phyloP scores from a whole-genome alignment of 2,797 vertebrate species.

The Bovichtus variegatus region DNA sequence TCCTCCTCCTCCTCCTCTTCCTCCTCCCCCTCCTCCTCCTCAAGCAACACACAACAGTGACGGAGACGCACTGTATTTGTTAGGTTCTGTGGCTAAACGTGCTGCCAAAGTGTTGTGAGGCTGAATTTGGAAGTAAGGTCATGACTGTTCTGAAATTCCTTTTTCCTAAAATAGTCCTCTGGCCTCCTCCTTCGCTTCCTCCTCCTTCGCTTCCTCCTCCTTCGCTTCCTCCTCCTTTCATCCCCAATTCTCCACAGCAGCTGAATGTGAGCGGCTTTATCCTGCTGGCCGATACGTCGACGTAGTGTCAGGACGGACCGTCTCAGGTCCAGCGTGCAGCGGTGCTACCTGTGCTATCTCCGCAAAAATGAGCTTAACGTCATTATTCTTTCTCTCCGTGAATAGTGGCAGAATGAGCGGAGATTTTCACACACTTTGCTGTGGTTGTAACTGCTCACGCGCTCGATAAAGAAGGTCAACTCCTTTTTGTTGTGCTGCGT shows the following conservation, averaged over 20 bases:
- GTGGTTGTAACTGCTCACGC: not conserved
- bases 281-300: no score
- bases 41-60: not conserved
- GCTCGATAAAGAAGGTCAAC: not conserved
- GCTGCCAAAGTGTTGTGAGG: not conserved
- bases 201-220: no score
- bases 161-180: conserved; percentile 37
- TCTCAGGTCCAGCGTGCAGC: no score
- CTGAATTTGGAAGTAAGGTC: conserved; percentile 38
- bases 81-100: conserved; percentile 30
- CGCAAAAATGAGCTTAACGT: conserved; percentile 8
- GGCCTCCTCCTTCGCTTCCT: conserved; percentile 7
- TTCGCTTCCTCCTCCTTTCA: not conserved
- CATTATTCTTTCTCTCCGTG: conserved; percentile 28
- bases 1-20: no score
- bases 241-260: not conserved
- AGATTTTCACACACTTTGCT: no score
- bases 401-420: not conserved
- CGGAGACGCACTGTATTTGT: conserved; percentile 1
- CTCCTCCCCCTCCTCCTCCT: no score
- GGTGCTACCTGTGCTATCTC: not conserved
- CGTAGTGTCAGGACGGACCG: no score
- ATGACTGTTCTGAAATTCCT: conserved; percentile 24
- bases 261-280: not conserved
- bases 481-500: not conserved